Base-by-base conservation (phyloP, 2,113 vertebrate genomes). In the Furnarius figulus region DNA sequence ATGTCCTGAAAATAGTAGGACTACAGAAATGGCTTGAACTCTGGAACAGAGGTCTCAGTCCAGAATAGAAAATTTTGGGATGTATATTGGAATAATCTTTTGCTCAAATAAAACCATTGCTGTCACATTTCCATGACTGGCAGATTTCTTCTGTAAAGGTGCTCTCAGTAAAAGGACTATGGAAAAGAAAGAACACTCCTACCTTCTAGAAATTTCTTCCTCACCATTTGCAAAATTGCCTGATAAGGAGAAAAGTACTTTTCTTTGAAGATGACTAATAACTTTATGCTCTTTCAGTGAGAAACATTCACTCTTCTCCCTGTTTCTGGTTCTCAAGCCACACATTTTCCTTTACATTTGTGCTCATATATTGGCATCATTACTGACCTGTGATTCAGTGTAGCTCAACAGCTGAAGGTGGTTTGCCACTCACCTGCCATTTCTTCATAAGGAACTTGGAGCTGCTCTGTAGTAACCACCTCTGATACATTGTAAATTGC, bases 131-230 rank as follows among this genome's bases (percentile, higher is more conserved):
- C 67, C 1, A 1, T 42, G 33, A n/a, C 53, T 77, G 47, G 24
- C 44, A 95, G 33, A 63, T 85, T 91, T 92, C 49, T 89, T 78
- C 46, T 75, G 1, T 85, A 40, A 47, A 72, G 30, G 16, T 75
- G 22, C 66, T 92, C 28, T 68, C 1, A 1, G 23, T 40, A 72
- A 77, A 65, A n/a, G 52, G 3, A 65, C 8, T 55, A 56, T 37
- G 53, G 81, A 86, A 87, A 40, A 70, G 47, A 77, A 66, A 76
- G 56, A 15, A 81, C 87, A 25, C 50, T 90, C 35, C 50, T 28
- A 53, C 80, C 49, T 89, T 92, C 52, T 49, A 85, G 89, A 86
- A 87, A 47, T 94, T 87, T 90, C 35, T 82, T 61, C 67, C 44
- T 85, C 39, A 9, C n/a, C 44, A 21, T 85, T 91, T 84, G 50